A percentile compares a stretch with the other conserved stretches of the same genome.
Conservation (phyloP, 2,888 invertebrate species). For the Plebejus argus region DNA sequence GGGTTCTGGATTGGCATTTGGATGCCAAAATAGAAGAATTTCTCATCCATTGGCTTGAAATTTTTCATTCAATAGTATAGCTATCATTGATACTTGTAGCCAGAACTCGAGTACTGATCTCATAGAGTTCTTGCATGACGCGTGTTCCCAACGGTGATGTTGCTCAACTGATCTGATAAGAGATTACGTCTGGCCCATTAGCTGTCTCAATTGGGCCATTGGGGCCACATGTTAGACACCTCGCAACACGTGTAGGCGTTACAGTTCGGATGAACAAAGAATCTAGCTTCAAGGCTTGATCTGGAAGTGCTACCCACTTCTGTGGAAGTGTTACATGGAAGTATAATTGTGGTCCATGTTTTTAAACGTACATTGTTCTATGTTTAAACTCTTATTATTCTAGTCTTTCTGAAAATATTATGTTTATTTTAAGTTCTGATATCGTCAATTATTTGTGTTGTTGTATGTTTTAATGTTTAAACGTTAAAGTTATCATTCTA, state of each 20-base stretch:
- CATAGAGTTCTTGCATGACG: neutral
- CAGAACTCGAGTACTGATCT: neutral
- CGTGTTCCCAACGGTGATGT: neutral
- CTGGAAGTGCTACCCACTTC: neutral
- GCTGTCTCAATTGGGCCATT: neutral
- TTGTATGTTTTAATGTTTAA: no score
- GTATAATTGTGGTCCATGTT: neutral
- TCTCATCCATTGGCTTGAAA: neutral
- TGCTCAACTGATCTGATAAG: slow-evolving; percentile 20
- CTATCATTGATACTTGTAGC: neutral
- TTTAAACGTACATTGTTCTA: neutral
- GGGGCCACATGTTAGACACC: slow-evolving; percentile 9
- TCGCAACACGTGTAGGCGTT: neutral
- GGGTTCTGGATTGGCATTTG: neutral
- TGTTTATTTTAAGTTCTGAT: neutral
- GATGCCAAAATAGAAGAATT: no score
- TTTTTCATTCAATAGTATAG: neutral
- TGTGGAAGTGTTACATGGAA: no score
- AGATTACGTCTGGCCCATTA: slow-evolving; percentile 10
- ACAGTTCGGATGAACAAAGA: neutral
- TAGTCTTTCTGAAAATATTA: neutral
- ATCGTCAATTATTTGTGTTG: no score
- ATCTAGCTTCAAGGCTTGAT: neutral
- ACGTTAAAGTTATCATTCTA: neutral
- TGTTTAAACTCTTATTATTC: neutral